Conservation (phyloP, 2,113 vertebrate species). For the Otus sunia region DNA sequence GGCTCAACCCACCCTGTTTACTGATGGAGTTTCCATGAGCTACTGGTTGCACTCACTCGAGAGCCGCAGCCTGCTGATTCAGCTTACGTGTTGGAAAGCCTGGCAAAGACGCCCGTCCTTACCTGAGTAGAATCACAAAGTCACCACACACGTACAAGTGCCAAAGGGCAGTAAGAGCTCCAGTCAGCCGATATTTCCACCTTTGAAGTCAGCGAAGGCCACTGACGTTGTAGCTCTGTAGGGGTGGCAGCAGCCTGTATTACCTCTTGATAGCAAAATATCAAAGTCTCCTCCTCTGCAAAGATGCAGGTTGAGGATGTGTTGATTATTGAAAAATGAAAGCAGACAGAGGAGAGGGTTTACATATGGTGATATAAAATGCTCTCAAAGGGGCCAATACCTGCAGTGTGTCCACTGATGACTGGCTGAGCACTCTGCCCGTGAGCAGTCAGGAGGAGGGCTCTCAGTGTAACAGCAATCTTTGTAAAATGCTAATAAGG, state of each 20-base stretch:
- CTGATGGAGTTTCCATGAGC: constrained; percentile 10
- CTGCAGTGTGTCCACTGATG: accelerated
- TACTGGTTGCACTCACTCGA: not conserved
- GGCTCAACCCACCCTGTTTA: constrained; percentile 50
- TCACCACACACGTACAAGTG: not conserved
- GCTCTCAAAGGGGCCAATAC: not conserved
- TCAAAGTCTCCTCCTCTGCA: not conserved
- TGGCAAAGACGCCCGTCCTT: not conserved
- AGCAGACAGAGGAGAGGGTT: not conserved
- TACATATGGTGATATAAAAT: not conserved
- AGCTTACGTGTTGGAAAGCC: not conserved
- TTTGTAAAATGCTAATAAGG: constrained; percentile 18
- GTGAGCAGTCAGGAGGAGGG: not conserved
- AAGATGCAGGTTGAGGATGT: not conserved
- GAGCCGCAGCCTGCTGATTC: not conserved
- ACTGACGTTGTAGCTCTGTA: not conserved
- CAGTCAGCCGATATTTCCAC: not conserved
- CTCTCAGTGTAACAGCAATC: not conserved
- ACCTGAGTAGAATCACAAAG: not conserved
- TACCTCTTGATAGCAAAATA: not conserved
- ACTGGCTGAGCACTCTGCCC: not conserved
- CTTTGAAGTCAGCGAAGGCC: not conserved
- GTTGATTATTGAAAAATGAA: not conserved
- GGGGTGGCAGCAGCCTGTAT: not conserved
- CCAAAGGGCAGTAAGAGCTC: not conserved